Conservation (phyloP, 2,797 vertebrate species). For the Siniperca undulata region DNA sequence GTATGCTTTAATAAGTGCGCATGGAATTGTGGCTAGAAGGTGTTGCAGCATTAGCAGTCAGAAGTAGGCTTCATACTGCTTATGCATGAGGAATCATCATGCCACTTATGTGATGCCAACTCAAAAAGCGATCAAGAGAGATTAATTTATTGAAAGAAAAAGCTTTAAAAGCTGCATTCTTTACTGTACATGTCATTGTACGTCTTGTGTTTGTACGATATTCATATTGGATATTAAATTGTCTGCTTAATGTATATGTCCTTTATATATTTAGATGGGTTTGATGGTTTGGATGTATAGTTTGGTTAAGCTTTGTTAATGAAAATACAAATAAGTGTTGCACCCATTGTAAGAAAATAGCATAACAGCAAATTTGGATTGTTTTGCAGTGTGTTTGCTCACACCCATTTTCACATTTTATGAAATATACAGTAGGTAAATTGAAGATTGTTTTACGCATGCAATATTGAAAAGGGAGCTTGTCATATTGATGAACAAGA, state of each 20-base stretch:
- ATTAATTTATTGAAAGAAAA: too few relatives aligned
- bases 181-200: neutral
- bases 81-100: neutral
- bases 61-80: neutral
- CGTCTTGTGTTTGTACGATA: neutral
- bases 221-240: too few relatives aligned
- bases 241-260: too few relatives aligned
- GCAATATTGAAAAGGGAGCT: slow-evolving; percentile 1
- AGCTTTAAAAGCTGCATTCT: neutral
- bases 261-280: neutral
- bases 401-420: neutral
- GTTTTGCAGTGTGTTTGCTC: neutral
- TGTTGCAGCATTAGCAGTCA: neutral
- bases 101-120: neutral
- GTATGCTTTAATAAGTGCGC: neutral
- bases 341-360: neutral
- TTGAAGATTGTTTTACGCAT: neutral
- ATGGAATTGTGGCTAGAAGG: neutral
- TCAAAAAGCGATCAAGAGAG: neutral
- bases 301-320: neutral
- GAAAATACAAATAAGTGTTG: neutral
- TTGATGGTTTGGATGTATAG: neutral
- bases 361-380: too few relatives aligned
- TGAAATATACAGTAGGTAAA: neutral
- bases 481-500: neutral